A percentile compares a stretch with the other conserved stretches of the same genome.
phyloP scores from a whole-genome alignment of 2,888 invertebrate species.

The Tetropium fuscum region DNA sequence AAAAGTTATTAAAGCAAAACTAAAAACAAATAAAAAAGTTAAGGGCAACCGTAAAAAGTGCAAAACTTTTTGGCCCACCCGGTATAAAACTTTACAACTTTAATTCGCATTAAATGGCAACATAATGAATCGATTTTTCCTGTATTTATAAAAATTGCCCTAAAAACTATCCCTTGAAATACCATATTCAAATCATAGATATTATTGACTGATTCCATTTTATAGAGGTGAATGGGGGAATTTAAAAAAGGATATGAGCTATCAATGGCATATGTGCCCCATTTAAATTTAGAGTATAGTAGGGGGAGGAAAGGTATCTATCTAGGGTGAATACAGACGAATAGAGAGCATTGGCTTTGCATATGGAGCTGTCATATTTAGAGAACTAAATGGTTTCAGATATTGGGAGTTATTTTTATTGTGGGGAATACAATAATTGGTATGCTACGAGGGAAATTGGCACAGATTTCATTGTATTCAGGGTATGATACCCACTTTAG shows the following conservation, averaged over 20 bases:
- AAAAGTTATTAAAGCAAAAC: too few relatives aligned
- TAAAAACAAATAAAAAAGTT: too few relatives aligned
- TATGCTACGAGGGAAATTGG: not conserved
- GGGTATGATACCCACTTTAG: too few relatives aligned
- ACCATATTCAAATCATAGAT: not conserved
- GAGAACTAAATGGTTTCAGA: slow-evolving; percentile 12
- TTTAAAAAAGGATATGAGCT: slow-evolving; percentile 3
- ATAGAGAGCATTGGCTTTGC: slow-evolving; percentile 8
- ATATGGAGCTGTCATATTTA: slow-evolving; percentile 21
- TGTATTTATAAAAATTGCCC: too few relatives aligned
- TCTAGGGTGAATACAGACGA: slow-evolving; percentile 7
- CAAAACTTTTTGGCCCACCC: too few relatives aligned
- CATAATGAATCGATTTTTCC: too few relatives aligned
- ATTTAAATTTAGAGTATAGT: slow-evolving; percentile 20
- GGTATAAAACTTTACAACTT: too few relatives aligned
- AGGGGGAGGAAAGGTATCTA: slow-evolving; percentile 5
- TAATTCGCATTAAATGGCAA: too few relatives aligned
- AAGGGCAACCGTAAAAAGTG: too few relatives aligned
- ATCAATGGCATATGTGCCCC: slow-evolving; percentile 17
- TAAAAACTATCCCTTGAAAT: too few relatives aligned
- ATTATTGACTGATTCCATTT: slow-evolving; percentile 13
- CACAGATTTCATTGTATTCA: too few relatives aligned
- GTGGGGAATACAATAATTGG: not conserved
- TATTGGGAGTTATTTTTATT: slow-evolving; percentile 7
- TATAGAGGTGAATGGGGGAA: slow-evolving; percentile 3